phyloP scores from a whole-genome alignment of 1,140 invertebrate genomes.

The Diploscapter pachys region DNA sequence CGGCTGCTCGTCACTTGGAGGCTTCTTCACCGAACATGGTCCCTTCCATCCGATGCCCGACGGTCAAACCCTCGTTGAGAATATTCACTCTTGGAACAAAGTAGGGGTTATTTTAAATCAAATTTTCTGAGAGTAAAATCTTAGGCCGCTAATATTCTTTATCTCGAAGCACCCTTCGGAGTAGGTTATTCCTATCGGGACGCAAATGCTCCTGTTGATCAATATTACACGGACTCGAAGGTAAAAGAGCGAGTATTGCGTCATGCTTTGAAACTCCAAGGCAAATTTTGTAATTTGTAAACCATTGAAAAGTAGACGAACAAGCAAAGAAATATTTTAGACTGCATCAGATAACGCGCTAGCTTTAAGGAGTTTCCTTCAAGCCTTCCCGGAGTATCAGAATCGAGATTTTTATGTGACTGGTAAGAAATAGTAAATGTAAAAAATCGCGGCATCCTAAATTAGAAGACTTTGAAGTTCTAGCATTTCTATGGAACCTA shows the following conservation, averaged over 20 bases:
- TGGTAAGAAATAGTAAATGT: constrained; percentile 32
- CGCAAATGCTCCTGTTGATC: neutral
- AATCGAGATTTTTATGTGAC: constrained; percentile 61
- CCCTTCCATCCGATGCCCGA: constrained; percentile 60
- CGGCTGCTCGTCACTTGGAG: constrained; percentile 64
- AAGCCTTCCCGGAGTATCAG: constrained; percentile 63
- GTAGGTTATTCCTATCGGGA: constrained; percentile 64
- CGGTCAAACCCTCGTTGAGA: constrained; percentile 58
- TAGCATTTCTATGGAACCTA: too few species aligned
- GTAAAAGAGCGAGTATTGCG: constrained; percentile 40
- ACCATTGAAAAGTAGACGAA: too few species aligned
- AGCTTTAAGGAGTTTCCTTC: constrained; percentile 62
- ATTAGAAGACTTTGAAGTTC: too few species aligned
- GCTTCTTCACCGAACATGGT: constrained; percentile 64
- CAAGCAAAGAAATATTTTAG: neutral
- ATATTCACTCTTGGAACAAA: constrained; percentile 64
- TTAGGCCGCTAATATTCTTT: constrained; percentile 75
- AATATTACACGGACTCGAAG: constrained; percentile 31
- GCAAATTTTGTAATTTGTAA: too few species aligned
- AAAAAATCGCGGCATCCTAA: too few species aligned
- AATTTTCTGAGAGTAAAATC: constrained; percentile 20
- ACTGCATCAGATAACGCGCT: constrained; percentile 60
- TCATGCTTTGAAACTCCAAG: neutral
- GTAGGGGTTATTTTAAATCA: constrained; percentile 21
- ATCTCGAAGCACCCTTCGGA: constrained; percentile 64